phyloP scores from a whole-genome alignment of 2,888 invertebrate genomes.

The Ochropleura plecta region DNA sequence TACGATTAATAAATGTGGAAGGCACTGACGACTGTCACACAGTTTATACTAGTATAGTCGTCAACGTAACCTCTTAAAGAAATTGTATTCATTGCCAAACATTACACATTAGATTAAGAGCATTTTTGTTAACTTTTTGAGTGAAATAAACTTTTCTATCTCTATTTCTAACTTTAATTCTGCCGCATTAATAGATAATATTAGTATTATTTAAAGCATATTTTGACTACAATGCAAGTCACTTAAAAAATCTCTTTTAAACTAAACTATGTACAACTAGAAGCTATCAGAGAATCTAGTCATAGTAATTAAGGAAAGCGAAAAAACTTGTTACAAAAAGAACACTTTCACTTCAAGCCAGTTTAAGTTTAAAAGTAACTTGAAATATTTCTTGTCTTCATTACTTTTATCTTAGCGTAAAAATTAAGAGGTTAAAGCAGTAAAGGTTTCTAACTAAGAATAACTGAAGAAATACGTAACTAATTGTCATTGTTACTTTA shows the following conservation, averaged over 20 bases:
- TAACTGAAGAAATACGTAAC: not conserved
- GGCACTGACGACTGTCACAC: too few species aligned
- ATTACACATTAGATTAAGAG: too few species aligned
- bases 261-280: not conserved
- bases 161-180: too few species aligned
- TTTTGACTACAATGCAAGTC: not conserved
- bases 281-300: not conserved
- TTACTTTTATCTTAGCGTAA: not conserved
- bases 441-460: not conserved
- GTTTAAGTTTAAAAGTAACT: not conserved
- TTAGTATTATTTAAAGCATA: too few species aligned
- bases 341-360: not conserved
- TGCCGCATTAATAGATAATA: too few species aligned
- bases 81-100: too few species aligned
- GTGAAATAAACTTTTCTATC: too few species aligned
- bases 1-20: too few species aligned
- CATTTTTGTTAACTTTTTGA: too few species aligned
- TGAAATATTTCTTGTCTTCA: not conserved
- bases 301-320: not conserved
- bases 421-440: not conserved
- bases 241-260: not conserved
- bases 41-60: too few species aligned
- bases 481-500: not conserved
- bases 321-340: not conserved
- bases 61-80: too few species aligned